Base-by-base conservation (phyloP, 2,797 vertebrate species). In the Esox masquinongy region DNA sequence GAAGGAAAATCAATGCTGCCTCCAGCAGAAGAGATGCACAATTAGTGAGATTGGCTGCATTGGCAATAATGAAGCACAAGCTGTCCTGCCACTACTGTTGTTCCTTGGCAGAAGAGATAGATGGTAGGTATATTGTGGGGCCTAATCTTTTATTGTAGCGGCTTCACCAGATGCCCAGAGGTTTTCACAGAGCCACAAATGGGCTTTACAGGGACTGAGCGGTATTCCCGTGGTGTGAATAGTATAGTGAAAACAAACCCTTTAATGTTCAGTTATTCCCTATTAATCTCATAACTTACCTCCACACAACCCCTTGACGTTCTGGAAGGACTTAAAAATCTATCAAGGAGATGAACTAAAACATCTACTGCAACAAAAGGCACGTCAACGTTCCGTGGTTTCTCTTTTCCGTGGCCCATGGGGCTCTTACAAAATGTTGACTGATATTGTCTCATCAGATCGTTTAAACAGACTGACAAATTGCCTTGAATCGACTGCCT, bases 1-100 rank as follows among this genome's bases (percentile, higher is more conserved):
- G 79, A 76, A 80, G 75, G 74, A 77, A 77, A 84, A 89, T 88
- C 88, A 84, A 87, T 84, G 82, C 85, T 74, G 80, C 83, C 64
- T 83, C 85, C 74, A 68, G 77, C 77, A 84, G 83, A 77, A 78
- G 70, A 75, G 75, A 26, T 70, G 72, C 79, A 77, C 80, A 77
- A 80, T 84, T 82, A 84, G 79, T 51, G n/a, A 77, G 80, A 89
- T 85, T 81, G 70, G 76, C 83, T 84, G 67, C 7, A 4, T 80
- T 53, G 82, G 86, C 87, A 86, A 71, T 85, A 86, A 85, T 19
- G 5, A 70, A 88, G 75, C 74, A 75, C 74, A n/a, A 12, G 70
- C 74, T 70, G 50, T 14, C 73, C 53, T 53, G 17, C 22, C 5
- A 53, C 64, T 73, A n/a, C 67, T 24, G 17, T 8, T 17, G 8